A percentile compares a stretch with the other conserved stretches of the same genome.
These are phyloP conservation scores for Heliothis virescens DNA, from an alignment of 1,140 invertebrate species.

Conservation along the genomic window DNA sequence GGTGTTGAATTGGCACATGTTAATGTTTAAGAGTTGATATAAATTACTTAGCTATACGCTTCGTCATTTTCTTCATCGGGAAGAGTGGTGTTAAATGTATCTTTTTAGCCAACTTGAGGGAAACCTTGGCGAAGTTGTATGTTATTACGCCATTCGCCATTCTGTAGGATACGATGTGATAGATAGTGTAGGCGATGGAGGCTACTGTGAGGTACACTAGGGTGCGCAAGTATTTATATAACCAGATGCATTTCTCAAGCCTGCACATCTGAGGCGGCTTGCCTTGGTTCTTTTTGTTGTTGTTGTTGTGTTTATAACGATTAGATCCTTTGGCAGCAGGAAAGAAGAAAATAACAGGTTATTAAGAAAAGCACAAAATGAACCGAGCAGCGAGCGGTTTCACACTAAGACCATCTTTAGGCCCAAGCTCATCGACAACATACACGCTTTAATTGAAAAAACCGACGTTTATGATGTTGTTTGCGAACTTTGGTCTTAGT, in stretches of 20 bases:
- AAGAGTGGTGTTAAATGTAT: background rate
- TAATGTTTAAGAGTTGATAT: background rate
- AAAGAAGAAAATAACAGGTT: background rate
- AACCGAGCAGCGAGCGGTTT: too few relatives aligned
- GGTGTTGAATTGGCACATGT: too few relatives aligned
- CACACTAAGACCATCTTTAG: too few relatives aligned
- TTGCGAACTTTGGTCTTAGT: too few relatives aligned
- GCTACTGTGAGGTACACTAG: background rate
- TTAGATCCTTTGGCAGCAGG: slow-evolving; percentile 6
- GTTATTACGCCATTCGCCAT: background rate
- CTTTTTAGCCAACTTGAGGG: background rate
- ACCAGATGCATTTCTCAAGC: slow-evolving; percentile 26
- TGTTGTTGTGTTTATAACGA: background rate
- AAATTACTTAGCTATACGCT: background rate
- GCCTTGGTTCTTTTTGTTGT: background rate
- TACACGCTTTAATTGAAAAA: too few relatives aligned
- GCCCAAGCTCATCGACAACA: too few relatives aligned
- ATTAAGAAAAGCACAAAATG: too few relatives aligned
- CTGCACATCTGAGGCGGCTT: background rate
- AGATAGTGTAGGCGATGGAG: background rate
- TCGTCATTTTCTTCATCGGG: slow-evolving; percentile 6
- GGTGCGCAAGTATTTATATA: background rate
- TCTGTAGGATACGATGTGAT: background rate
- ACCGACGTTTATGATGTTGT: too few relatives aligned
- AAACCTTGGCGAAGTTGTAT: background rate